These are phyloP conservation scores for Saccostrea glomerata DNA, from an alignment of 1,140 invertebrate species.

Conservation along the genomic window DNA sequence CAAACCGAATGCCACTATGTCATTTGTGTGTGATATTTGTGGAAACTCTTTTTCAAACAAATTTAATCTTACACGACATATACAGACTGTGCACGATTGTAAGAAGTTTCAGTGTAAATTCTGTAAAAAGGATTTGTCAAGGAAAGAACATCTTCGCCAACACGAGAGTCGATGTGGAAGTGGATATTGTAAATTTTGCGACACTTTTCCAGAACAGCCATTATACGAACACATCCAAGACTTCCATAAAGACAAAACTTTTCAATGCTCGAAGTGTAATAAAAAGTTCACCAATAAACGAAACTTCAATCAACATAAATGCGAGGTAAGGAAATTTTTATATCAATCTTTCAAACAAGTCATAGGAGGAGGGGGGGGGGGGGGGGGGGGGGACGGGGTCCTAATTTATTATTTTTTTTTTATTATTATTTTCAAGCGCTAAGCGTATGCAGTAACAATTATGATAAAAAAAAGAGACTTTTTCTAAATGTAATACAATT, in stretches of 20 bases:
- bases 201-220: conserved; percentile 6
- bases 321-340: background rate
- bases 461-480: too few species aligned
- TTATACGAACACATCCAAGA: background rate
- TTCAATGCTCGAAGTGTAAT: background rate
- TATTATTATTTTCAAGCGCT: too few species aligned
- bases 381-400: too few species aligned
- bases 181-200: conserved; percentile 28
- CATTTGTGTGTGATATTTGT: conserved; percentile 22
- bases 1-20: background rate
- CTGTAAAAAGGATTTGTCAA: background rate
- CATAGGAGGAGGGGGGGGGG: too few species aligned
- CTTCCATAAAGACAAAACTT: background rate
- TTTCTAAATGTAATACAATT: too few species aligned
- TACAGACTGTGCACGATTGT: background rate
- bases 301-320: conserved; percentile 15
- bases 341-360: too few species aligned
- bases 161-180: background rate
- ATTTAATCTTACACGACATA: background rate
- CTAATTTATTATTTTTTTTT: too few species aligned
- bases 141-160: background rate
- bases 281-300: conserved; percentile 17
- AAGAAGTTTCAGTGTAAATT: background rate
- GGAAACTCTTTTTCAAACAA: conserved; percentile 7
- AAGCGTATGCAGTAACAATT: too few species aligned